Evolutionary conservation across 2,113 vertebrate genomes (phyloP).

Genomic region (Callipepla squamata): DNA sequence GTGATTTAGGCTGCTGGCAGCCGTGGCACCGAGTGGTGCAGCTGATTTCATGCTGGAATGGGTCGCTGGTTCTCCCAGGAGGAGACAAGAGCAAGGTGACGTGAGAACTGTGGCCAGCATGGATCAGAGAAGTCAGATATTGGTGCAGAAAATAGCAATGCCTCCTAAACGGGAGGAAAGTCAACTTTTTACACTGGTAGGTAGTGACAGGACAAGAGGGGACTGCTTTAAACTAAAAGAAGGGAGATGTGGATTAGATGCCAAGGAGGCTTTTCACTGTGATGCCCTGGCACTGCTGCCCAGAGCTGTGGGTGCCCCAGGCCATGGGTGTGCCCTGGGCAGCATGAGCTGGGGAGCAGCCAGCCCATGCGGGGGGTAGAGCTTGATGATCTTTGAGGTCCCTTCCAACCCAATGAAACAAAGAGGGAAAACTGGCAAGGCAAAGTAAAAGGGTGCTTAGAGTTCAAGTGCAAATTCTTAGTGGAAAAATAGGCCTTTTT

Average conservation of each 20-base stretch:
- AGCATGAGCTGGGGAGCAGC: too few relatives aligned
- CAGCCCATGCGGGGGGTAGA: too few relatives aligned
- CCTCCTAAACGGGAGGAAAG: not conserved
- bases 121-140: not conserved
- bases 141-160: not conserved
- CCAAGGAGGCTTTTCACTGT: too few relatives aligned
- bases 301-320: too few relatives aligned
- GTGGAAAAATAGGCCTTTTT: not conserved
- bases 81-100: not conserved
- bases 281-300: too few relatives aligned
- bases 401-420: not conserved
- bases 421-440: not conserved
- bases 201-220: too few relatives aligned
- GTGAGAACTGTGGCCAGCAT: not conserved
- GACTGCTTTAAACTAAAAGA: too few relatives aligned
- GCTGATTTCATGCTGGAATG: accelerated
- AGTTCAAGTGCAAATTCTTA: not conserved
- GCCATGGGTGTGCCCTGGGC: too few relatives aligned
- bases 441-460: accelerated
- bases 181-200: too few relatives aligned
- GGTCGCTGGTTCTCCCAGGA: accelerated
- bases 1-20: accelerated
- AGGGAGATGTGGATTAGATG: too few relatives aligned
- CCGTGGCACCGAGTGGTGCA: accelerated
- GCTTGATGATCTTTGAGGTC: too few relatives aligned